phyloP scores from a whole-genome alignment of 1,140 invertebrate genomes.

The Zaprionus tsacasi region DNA sequence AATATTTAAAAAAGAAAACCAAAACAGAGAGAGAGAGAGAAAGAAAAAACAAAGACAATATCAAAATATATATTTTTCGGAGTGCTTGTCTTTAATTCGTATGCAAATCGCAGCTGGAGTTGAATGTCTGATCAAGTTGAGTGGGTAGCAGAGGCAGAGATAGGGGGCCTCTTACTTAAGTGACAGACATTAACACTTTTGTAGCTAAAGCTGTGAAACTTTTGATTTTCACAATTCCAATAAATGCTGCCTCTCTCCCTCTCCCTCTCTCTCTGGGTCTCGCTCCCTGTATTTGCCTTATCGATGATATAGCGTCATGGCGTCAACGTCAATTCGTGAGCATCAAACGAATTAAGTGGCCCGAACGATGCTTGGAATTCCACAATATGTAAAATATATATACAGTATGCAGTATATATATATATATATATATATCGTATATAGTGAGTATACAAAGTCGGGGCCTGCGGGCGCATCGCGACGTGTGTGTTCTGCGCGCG shows the following conservation, averaged over 20 bases:
- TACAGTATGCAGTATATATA: conserved; percentile 4
- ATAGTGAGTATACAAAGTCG: background rate
- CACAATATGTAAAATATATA: conserved; percentile 17
- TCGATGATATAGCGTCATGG: conserved; percentile 65
- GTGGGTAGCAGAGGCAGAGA: background rate
- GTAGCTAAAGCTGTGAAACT: conserved; percentile 65
- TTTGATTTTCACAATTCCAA: conserved; percentile 64
- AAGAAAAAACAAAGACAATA: conserved; percentile 13
- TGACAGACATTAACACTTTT: conserved; percentile 80
- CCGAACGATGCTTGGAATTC: conserved; percentile 44
- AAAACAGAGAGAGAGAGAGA: conserved; percentile 22
- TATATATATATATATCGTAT: background rate
- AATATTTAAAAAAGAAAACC: conserved; percentile 13
- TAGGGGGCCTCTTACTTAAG: conserved; percentile 51
- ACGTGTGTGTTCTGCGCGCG: conserved; percentile 70
- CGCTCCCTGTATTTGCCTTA: conserved; percentile 42
- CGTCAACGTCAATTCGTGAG: conserved; percentile 66
- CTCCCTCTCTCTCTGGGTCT: background rate
- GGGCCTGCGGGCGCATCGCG: conserved; percentile 39
- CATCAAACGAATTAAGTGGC: conserved; percentile 74
- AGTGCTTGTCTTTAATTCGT: conserved; percentile 77
- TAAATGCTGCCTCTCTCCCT: background rate
- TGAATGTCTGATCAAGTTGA: conserved; percentile 72
- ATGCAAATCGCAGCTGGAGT: conserved; percentile 71
- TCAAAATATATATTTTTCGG: conserved; percentile 41